A percentile compares a stretch with the other conserved stretches of the same genome.
Conservation (phyloP, 2,888 invertebrate genomes). For the Glaucopsyche alexis region DNA sequence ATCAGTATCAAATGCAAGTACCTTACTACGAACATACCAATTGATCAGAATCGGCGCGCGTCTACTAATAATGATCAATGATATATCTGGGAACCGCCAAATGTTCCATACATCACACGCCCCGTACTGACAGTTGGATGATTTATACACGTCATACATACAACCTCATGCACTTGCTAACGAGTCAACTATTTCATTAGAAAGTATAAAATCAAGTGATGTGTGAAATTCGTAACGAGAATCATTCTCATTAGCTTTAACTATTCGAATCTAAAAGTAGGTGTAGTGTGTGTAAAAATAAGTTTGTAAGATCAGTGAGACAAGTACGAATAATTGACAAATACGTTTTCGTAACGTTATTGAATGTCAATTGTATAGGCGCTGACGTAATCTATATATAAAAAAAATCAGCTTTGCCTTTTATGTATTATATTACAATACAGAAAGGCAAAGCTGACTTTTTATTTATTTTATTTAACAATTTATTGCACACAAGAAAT, state of each 20-base stretch:
- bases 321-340: too few species aligned
- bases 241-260: not conserved
- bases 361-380: too few species aligned
- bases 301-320: too few species aligned
- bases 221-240: conserved; percentile 13
- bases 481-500: too few species aligned
- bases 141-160: conserved; percentile 48
- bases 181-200: conserved; percentile 20
- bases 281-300: too few species aligned
- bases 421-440: too few species aligned
- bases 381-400: too few species aligned
- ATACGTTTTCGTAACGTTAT: too few species aligned
- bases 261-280: not conserved
- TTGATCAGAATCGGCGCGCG: conserved; percentile 19
- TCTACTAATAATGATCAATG: conserved; percentile 54
- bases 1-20: conserved; percentile 9
- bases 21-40: conserved; percentile 21
- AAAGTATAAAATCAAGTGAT: conserved; percentile 15
- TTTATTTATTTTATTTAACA: too few species aligned
- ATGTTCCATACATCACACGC: conserved; percentile 76
- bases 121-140: conserved; percentile 69
- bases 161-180: conserved; percentile 29
- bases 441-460: too few species aligned
- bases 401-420: too few species aligned
- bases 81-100: conserved; percentile 70